These are phyloP conservation scores for Elephantulus edwardii DNA, from an alignment of 2,113 vertebrate species.

Conservation along the genomic window DNA sequence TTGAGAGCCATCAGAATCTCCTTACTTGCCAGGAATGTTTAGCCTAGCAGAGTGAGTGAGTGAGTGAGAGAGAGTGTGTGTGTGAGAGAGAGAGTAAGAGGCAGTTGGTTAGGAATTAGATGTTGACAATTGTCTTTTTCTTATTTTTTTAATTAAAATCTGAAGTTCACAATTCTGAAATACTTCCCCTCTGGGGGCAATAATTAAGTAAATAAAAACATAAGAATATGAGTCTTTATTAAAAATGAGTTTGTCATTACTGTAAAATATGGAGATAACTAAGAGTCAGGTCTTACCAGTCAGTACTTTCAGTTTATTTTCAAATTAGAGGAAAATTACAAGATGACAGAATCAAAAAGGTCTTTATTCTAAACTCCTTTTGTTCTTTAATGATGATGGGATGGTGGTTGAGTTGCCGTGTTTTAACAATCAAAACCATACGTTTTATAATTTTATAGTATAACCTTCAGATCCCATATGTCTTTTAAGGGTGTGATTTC, in stretches of 20 bases:
- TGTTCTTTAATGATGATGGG: conserved; percentile 29
- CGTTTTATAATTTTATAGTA: conserved; percentile 2
- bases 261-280: conserved; percentile 33
- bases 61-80: not conserved
- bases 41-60: conserved; percentile 27
- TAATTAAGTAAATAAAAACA: conserved; percentile 58
- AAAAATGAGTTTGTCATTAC: conserved; percentile 53
- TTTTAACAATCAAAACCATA: conserved; percentile 32
- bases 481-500: conserved; percentile 41
- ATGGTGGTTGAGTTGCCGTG: conserved; percentile 17
- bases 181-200: conserved; percentile 60
- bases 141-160: conserved; percentile 64
- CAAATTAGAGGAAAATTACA: conserved; percentile 43
- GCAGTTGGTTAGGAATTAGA: conserved; percentile 63
- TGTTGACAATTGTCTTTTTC: conserved; percentile 49
- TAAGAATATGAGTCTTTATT: conserved; percentile 25
- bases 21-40: conserved; percentile 66
- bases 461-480: conserved; percentile 47
- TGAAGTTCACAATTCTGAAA: conserved; percentile 61
- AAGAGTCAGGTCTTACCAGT: not conserved
- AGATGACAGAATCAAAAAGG: conserved; percentile 14
- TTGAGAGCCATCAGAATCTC: conserved; percentile 61
- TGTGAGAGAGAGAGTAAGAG: conserved; percentile 52
- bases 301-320: conserved; percentile 50
- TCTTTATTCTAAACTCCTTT: conserved; percentile 38